Base-by-base conservation (phyloP, 2,888 invertebrate species). In the Amphipyra tragopoginis region DNA sequence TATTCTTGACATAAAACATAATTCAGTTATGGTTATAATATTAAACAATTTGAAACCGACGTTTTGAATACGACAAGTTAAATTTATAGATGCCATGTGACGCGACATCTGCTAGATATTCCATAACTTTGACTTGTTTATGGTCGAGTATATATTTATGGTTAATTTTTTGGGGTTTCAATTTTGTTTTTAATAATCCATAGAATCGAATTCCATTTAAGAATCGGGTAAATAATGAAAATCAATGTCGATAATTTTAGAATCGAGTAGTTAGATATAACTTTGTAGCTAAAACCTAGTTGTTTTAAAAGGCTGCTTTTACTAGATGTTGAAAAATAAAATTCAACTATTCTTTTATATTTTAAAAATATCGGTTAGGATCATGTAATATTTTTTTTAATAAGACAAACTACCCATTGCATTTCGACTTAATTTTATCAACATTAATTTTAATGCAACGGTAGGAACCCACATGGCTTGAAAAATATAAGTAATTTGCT, bases 41-140 rank as follows among this genome's bases (percentile, higher is more conserved):
- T 77, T 63, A 76, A 82, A 81, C 77, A 84, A 77, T 82, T 82
- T 79, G 67, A 79, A 75, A 72, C 78, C 68, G 72, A 77, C 79
- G 76, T 82, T 80, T 81, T 80, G 77, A 74, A 80, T 75, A 71
- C 64, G 81, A 66, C 73, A 77, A 60, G 49, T 65, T 62, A 71
- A 83, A 86, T 84, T 83, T 84, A 83, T 85, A 62, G 84, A 77
- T 72, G 77, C 82, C 86, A 86, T 86, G 75, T 86, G 86, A 85
- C 82, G 81, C 82, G 84, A 82, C 86, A 86, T 84, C 84, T 86
- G 86, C 77, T 82, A 72, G 77, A 77, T 79, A 77, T 82, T 74
- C 83, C 75, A 85, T 83, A 80, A 81, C 73, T 80, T 77, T 80
- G 86, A 81, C 82, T 82, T 82, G 80, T 86, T 85, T 86, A 86